Evolutionary conservation across 2,888 invertebrate genomes (phyloP).

Genomic region (Pyrrhosoma nymphula): DNA sequence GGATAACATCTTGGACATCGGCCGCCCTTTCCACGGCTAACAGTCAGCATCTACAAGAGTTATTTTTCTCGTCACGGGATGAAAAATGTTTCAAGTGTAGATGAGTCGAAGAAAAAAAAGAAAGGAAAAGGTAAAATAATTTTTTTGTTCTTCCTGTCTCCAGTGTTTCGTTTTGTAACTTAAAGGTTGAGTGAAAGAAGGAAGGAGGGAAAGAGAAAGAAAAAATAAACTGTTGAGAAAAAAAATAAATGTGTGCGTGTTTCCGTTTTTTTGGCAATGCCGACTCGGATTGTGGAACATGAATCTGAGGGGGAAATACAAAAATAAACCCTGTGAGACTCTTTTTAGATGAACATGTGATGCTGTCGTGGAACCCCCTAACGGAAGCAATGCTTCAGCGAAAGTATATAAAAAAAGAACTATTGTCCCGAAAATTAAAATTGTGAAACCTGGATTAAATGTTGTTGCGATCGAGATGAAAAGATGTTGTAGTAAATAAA

Average conservation of each 20-base stretch:
- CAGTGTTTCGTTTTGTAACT: constrained; percentile 8
- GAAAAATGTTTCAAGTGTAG: constrained; percentile 32
- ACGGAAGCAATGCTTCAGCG: background rate
- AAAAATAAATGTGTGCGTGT: background rate
- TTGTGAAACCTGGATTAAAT: constrained; percentile 51
- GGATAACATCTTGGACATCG: constrained; percentile 58
- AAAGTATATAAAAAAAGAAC: constrained; percentile 13
- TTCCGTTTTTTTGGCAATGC: constrained; percentile 22
- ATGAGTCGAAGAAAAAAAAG: constrained; percentile 30
- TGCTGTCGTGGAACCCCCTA: constrained; percentile 33
- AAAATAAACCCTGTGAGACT: background rate
- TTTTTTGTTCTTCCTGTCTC: background rate
- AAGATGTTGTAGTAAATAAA: constrained; percentile 61
- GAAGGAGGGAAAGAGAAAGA: background rate
- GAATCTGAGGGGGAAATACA: background rate
- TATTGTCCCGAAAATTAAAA: constrained; percentile 41
- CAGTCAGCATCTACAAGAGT: constrained; percentile 41
- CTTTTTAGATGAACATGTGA: constrained; percentile 35
- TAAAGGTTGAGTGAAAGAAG: background rate
- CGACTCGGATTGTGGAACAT: background rate
- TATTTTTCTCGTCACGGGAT: constrained; percentile 32
- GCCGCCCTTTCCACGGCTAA: constrained; percentile 41
- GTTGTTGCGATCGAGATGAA: constrained; percentile 63
- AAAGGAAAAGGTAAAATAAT: too few relatives aligned
- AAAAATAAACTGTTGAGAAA: background rate